Base-by-base conservation (phyloP, 2,888 invertebrate genomes). In the Polyploca ridens region DNA sequence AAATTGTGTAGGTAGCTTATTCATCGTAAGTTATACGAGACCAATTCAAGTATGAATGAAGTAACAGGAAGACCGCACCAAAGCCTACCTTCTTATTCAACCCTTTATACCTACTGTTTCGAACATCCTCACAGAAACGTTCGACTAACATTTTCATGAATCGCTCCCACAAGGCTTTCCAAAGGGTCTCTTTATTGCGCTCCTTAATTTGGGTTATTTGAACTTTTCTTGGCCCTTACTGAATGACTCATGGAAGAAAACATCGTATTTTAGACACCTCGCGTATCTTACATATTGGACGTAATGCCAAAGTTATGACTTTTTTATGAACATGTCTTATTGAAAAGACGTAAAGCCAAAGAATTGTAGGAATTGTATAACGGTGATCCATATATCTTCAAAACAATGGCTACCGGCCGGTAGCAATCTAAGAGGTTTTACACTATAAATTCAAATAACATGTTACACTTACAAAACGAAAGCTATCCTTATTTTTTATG, bases 141-240 rank as follows among this genome's bases (percentile, higher is more conserved):
- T 84, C 83, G 80, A 79, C 83, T 81, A 82, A 84, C 85, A 84
- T 90, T 89, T 86, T 83, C 88, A 86, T 85, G 88, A 90, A 91
- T 89, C 78, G 86, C 83, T 88, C 88, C 89, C 88, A 82, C 84
- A 88, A 88, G 88, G 85, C 84, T 85, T 86, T 85, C 78, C 82
- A 77, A 87, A 88, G 86, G 89, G 88, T 87, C 86, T 82, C 84
- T 88, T 89, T 89, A 89, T 89, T 88, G 86, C 85, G 80, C 80
- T 83, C 85, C 86, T 90, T 90, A 88, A 89, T 90, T 89, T 86
- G 80, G 87, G 87, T 87, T 89, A 89, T 89, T 89, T 88, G 85
- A 88, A 89, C 86, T 89, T 87, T 87, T 84, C 86, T 85, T 83
- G 82, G 86, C 84, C 86, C 82, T 83, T 82, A 77, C 82, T 82